Conservation (phyloP, 2,888 invertebrate species). For the Trachelus tabidus region DNA sequence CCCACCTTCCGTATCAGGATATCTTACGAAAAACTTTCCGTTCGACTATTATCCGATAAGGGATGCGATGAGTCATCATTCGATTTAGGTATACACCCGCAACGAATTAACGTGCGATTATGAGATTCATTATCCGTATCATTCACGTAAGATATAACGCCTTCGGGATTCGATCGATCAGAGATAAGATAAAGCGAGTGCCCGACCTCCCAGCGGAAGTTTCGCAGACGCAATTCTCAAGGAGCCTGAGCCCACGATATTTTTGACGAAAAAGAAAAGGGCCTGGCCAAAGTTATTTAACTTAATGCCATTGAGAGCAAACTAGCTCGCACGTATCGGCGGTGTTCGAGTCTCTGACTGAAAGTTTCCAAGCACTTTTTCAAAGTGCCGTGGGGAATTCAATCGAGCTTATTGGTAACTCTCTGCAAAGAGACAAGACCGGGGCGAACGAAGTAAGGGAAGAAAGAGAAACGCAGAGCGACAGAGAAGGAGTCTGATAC, state of each 20-base stretch:
- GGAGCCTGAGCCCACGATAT: not conserved
- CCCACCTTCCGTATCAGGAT: not conserved
- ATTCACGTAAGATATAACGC: not conserved
- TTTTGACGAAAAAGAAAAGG: not conserved
- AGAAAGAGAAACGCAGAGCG: not conserved
- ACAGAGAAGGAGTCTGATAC: not conserved
- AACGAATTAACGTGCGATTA: not conserved
- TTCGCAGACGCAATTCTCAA: not conserved
- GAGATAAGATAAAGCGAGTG: not conserved
- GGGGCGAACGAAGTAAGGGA: slow-evolving; percentile 17
- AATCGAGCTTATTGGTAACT: not conserved
- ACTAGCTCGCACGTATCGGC: not conserved
- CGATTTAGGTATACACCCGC: not conserved
- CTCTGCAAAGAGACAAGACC: not conserved
- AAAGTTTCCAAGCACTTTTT: not conserved
- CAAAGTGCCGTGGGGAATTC: not conserved
- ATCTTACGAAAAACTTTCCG: not conserved
- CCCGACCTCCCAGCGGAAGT: not conserved
- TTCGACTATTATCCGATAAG: not conserved
- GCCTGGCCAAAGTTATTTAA: not conserved
- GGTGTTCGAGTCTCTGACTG: not conserved
- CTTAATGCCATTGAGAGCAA: not conserved
- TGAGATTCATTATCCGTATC: not conserved
- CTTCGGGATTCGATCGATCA: not conserved
- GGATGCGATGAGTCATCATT: not conserved